Evolutionary conservation across 2,888 invertebrate species (phyloP).

Genomic region (Ypsolopha sequella): DNA sequence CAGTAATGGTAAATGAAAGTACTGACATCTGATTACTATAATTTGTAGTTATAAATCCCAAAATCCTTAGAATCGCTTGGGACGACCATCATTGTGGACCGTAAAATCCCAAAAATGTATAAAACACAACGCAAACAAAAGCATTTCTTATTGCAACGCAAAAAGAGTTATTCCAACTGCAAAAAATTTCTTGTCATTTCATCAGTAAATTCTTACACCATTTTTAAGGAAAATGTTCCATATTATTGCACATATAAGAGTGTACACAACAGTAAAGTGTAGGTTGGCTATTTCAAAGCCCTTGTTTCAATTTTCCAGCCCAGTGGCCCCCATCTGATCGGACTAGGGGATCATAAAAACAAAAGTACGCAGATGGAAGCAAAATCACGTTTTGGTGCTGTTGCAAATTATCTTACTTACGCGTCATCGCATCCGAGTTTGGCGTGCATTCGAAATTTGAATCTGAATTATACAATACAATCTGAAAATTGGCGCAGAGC

Average conservation of each 20-base stretch:
- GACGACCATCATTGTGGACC: conserved; percentile 17
- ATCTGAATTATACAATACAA: no score
- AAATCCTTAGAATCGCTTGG: conserved; percentile 49
- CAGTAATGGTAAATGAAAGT: neutral
- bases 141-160: no score
- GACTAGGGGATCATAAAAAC: neutral
- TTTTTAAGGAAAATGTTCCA: no score
- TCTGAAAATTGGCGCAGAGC: no score
- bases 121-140: neutral
- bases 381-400: neutral
- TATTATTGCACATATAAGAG: no score
- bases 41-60: conserved; percentile 18
- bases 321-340: conserved; percentile 39
- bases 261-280: no score
- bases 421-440: neutral
- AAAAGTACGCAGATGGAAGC: neutral
- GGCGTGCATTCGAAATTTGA: neutral
- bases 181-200: no score
- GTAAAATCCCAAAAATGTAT: neutral
- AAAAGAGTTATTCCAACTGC: no score
- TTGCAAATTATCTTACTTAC: neutral
- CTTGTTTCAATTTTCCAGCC: conserved; percentile 62
- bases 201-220: no score
- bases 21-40: conserved; percentile 24
- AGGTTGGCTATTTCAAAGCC: conserved; percentile 10